Base-by-base conservation (phyloP, 2,888 invertebrate genomes). In the Rhabditophanes sp. region DNA sequence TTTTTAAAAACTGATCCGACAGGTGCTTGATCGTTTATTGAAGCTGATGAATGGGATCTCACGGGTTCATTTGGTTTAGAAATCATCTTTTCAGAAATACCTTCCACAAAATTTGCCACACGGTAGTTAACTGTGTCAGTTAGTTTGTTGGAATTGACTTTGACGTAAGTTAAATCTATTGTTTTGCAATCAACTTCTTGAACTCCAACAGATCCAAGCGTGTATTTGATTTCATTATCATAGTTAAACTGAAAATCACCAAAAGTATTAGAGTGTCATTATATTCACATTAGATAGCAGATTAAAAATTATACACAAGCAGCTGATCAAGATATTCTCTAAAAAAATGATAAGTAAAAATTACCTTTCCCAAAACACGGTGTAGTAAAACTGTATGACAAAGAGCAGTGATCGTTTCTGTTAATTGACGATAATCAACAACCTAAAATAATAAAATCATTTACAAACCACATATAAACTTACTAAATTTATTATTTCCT, bases 181-280 rank as follows among this genome's bases (percentile, higher is more conserved):
- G 85, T 87, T 69, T 93, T 84, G 72, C 93, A 96, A 69, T 88
- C 84, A 22, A 90, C 82, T 69, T 96, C 96, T 51, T 82, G 79
- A 65, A 85, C 82, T 46, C 90, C 88, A 34, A 96, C 76, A 1
- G 87, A 83, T 31, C 90, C 88, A 53, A 93, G 81, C 15, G 85
- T 82, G 69, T 90, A 96, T 68, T 80, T 82, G 57, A 80, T 82
- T 69, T 88, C 87, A 65, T 79, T 79, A 67, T 79, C 82, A 71
- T 87, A 93, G 38, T 79, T 77, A 71, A 88, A 90, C 74, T 72
- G 45, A 39, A 59, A 53, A 25, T 18, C 6, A 2, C n/a, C n/a
- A 17, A 2, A 4, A 17, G 9, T 22, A 18, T 25, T 4, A 3
- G 23, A 21, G 21, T 4, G 6, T 8, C n/a, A n/a, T n/a, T n/a